Percentiles rank a stretch among this genome's conserved stretches.
These are phyloP conservation scores for Ormyrus rosae DNA, from an alignment of 2,888 invertebrate genomes.

Conservation along the genomic window DNA sequence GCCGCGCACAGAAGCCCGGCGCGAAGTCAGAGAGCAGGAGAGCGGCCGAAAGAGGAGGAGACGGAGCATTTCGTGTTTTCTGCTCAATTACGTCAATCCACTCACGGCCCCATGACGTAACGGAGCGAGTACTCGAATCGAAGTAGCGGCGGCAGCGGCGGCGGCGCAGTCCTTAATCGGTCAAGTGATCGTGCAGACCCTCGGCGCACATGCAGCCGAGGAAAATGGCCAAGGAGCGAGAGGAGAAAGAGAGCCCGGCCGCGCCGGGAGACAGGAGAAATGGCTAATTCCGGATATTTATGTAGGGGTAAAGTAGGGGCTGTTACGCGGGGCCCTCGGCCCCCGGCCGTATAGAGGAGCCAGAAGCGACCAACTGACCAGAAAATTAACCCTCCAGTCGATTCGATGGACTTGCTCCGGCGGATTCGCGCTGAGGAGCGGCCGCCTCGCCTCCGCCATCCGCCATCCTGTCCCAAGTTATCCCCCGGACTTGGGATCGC, in stretches of 20 bases:
- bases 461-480: constrained; percentile 38
- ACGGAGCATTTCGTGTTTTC: constrained; percentile 72
- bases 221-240: constrained; percentile 47
- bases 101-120: constrained; percentile 71
- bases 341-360: constrained; percentile 65
- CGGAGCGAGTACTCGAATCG: constrained; percentile 71
- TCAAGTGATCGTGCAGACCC: constrained; percentile 75
- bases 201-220: constrained; percentile 59
- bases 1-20: too few species aligned
- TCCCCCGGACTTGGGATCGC: constrained; percentile 36
- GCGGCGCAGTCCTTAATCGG: constrained; percentile 73
- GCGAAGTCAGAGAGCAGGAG: neutral
- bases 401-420: constrained; percentile 69
- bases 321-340: constrained; percentile 73
- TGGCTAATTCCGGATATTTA: constrained; percentile 77
- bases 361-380: constrained; percentile 77
- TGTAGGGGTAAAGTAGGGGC: constrained; percentile 73
- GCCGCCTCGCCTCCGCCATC: neutral
- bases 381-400: constrained; percentile 76
- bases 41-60: constrained; percentile 52
- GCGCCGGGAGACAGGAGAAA: constrained; percentile 70
- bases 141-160: constrained; percentile 45
- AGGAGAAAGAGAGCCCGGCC: constrained; percentile 57
- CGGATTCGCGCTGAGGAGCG: constrained; percentile 57
- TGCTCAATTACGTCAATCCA: constrained; percentile 76